phyloP scores from a whole-genome alignment of 1,140 invertebrate species.

The Carcinoscorpius rotundicauda region DNA sequence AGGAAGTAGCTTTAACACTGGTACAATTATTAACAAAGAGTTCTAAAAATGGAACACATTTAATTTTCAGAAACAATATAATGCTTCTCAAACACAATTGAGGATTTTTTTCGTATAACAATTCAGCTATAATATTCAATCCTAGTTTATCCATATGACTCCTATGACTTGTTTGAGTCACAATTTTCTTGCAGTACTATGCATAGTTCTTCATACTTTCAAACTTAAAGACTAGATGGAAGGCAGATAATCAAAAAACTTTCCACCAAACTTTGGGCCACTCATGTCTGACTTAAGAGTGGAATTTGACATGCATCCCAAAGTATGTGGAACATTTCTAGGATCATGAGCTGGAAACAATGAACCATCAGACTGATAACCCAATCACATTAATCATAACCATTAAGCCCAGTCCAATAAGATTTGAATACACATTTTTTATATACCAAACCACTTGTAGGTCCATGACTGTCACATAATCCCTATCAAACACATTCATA shows the following conservation, averaged over 20 bases:
- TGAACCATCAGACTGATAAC: background rate
- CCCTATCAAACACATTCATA: background rate
- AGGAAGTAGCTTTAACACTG: background rate
- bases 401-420: background rate
- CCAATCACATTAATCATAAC: background rate
- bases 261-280: too few species aligned
- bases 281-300: too few species aligned
- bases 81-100: background rate
- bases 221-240: too few species aligned
- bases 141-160: background rate
- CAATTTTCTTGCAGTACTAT: too few species aligned
- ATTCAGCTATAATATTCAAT: background rate
- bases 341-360: too few species aligned
- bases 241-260: too few species aligned
- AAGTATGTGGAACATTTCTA: too few species aligned
- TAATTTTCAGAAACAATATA: background rate
- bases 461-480: background rate
- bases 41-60: background rate
- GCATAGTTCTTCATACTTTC: too few species aligned
- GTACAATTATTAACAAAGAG: constrained; percentile 1
- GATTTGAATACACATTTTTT: background rate
- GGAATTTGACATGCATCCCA: too few species aligned
- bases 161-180: too few species aligned
- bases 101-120: background rate
- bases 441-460: background rate